Base-by-base conservation (phyloP, 2,113 vertebrate genomes). In the Rhinopomastus cyanomelas region DNA sequence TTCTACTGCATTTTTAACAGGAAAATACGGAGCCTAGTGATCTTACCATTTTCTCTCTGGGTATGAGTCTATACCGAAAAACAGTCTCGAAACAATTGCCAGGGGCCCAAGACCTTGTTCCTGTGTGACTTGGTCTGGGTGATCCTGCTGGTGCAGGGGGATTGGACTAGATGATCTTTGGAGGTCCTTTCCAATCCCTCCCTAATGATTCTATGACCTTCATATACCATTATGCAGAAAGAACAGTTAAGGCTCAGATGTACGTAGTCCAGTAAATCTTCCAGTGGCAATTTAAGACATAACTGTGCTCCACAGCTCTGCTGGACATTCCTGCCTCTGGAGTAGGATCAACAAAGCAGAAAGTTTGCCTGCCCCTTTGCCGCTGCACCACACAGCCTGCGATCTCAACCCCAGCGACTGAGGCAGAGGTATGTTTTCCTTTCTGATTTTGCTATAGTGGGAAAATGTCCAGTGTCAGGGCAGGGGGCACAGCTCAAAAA, bases 1-100 rank as follows among this genome's bases (percentile, higher is more conserved):
- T 72, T 72, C 77, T 55, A 57, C 19, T 81, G 53, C 51, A 26
- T 76, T 95, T 91, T 87, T 85, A 90, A 62, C 80, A 82, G 62
- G 55, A 55, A 37, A 73, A 88, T 68, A 88, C 16, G 30, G 81
- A 86, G 25, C 62, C 77, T 29, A 61, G 62, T 21, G 37, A 89
- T 66, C 77, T 73, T 29, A 73, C 37, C 3, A 76, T 21, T 62
- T 81, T 51, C 62, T 73, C 86, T 80, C 69, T 88, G 59, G 59
- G 65, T 88, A 88, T 8, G 25, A 42, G 46, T 84, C 62, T 79
- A 30, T 21, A 86, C 13, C 7, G 9, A 84, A 93, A 84, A 86
- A 62, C 77, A 66, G 52, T 74, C 53, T 75, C 64, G 42, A 71
- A 62, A 77, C 44, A 87, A 77, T 13, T 77, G 48, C 46, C 73